Base-by-base conservation (phyloP, 2,797 vertebrate species). In the Sitta carolinensis region DNA sequence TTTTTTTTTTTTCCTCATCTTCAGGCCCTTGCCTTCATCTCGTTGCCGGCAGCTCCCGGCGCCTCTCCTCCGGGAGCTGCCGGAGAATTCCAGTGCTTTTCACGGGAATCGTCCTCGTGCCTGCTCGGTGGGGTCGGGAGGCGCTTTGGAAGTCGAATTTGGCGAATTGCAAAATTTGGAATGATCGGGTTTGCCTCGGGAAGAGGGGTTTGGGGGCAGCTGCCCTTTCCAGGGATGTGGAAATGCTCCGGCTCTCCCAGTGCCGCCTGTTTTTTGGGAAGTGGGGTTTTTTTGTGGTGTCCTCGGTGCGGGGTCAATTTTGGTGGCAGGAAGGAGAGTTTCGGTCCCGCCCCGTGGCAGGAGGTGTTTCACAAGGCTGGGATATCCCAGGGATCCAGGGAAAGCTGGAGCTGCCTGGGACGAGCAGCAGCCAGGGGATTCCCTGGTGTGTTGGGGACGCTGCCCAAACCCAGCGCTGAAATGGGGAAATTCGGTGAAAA, bases 151-250 rank as follows among this genome's bases (percentile, higher is more conserved):
- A 22, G 20, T 3, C 14, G 0, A 20, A 7, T 10, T 2, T 36
- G 36, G 20, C 0, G 0, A 6, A 7, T 61, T 13, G 14, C 4
- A 0, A 1, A 0, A 0, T 47, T 25, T 1, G 1, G 43, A 4
- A 57, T 27, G 8, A 2, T 2, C 2, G 0, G 3, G 3, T 67
- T 62, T 23, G 5, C 19, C 42, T 22, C 1, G 21, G 36, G 0
- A 10, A 8, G 51, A 18, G 50, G 70, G 52, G 5, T 3, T 50
- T 15, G 8, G 34, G 1, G 21, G 32, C 29, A 4, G 1, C 36
- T 15, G 52, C 21, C 18, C 23, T 10, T 7, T 5, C 6, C 2
- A 0, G 57, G 30, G 17, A 13, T 1, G 0, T 0, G 5, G 32
- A 22, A 5, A 11, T 3, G 32, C 54, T 67, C 42, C 55, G 1